Base-by-base conservation (phyloP, 2,888 invertebrate genomes). In the Deilephila elpenor region DNA sequence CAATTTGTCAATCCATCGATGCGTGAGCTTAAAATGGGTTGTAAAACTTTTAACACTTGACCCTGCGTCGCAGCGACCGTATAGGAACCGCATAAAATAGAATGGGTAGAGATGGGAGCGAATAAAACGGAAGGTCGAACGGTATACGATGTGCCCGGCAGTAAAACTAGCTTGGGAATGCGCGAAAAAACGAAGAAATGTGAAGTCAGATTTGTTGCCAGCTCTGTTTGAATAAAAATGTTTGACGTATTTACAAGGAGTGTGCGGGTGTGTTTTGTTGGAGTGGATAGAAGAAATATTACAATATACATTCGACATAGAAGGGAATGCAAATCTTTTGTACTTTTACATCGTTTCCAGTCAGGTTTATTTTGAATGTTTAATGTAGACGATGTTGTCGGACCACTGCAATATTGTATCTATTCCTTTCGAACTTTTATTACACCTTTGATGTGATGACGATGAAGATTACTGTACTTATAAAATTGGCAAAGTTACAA, bases 1-100 rank as follows among this genome's bases (percentile, higher is more conserved):
- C 86, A 86, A 89, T 89, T 89, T 89, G 90, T 89, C 88, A 86
- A 87, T 84, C 85, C 85, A 81, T 83, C 87, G 84, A 82, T 78
- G 81, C 86, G 83, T 75, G 84, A 83, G 78, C 84, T 86, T 87
- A 86, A 86, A 89, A 89, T 85, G 86, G 86, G 84, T 81, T 84
- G 88, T 90, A 89, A 90, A 90, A 90, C 85, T 90, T 89, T 89
- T 89, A 89, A 88, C 86, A 84, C 83, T 80, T 83, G 83, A 86
- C 86, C 88, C 86, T 78, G 78, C 78, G 44, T 44, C 44, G 79
- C 77, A 76, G 81, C 83, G 80, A 82, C 80, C 83, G 83, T 82
- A 83, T 82, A 83, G 84, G 82, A 86, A 84, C 82, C 83, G 82
- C 84, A 89, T 89, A 89, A 89, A 89, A 87, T 75, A 80, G 84